phyloP scores from a whole-genome alignment of 2,113 vertebrate genomes.

The Austrofundulus limnaeus region DNA sequence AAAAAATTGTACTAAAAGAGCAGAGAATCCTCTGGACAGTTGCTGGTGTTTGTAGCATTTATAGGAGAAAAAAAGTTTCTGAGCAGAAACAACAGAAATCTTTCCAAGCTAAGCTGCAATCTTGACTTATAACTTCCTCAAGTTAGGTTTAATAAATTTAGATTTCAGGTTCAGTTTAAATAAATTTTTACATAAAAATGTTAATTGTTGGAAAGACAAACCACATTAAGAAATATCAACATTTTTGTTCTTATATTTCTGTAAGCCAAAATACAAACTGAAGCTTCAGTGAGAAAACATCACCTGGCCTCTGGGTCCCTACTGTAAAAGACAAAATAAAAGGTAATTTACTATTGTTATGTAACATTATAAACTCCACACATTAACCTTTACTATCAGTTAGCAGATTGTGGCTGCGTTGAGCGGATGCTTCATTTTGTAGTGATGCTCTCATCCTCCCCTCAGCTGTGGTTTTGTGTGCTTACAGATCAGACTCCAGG shows the following conservation, averaged over 20 bases:
- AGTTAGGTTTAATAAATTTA: neutral
- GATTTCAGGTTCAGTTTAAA: neutral
- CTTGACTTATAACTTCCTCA: neutral
- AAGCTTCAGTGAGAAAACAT: neutral
- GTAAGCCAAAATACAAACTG: neutral
- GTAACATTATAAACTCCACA: slow-evolving; percentile 14
- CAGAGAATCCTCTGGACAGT: neutral
- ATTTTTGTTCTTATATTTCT: neutral
- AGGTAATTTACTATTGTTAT: slow-evolving; percentile 11
- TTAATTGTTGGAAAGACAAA: neutral
- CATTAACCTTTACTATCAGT: slow-evolving; percentile 27
- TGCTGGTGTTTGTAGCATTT: neutral
- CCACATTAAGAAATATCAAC: neutral
- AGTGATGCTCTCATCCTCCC: neutral
- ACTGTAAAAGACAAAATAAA: neutral
- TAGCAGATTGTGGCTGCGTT: neutral
- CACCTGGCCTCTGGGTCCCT: neutral
- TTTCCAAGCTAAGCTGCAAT: neutral
- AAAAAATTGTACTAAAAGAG: neutral
- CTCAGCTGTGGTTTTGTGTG: slow-evolving; percentile 8
- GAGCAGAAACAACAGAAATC: neutral
- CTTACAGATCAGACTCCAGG: slow-evolving; percentile 37
- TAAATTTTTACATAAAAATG: too few relatives aligned
- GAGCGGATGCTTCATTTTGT: slow-evolving; percentile 28
- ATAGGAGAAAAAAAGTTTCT: neutral